Conservation (phyloP, 2,888 invertebrate genomes). For the Himalopsyche anomala region DNA sequence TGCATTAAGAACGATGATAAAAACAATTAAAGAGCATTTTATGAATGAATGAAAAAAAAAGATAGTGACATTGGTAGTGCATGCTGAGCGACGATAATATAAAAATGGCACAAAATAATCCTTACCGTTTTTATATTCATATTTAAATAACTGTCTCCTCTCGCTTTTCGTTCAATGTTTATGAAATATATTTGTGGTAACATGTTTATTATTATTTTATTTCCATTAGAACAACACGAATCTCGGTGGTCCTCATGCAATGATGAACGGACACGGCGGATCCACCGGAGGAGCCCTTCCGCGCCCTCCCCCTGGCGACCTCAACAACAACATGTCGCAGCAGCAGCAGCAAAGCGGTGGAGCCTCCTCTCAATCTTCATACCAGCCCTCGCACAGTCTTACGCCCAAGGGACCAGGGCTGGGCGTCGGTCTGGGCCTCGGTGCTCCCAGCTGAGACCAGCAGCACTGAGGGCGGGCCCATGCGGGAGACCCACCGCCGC, state of each 20-base stretch:
- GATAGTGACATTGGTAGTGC: too few relatives aligned
- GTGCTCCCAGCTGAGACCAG: conserved; percentile 81
- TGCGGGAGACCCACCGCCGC: conserved; percentile 50
- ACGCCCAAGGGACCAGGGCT: conserved; percentile 77
- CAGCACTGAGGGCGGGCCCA: conserved; percentile 71
- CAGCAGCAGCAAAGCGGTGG: conserved; percentile 69
- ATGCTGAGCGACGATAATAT: too few relatives aligned
- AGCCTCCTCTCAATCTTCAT: conserved; percentile 69
- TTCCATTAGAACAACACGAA: conserved; percentile 73
- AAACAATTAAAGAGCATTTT: too few relatives aligned
- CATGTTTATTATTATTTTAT: conserved; percentile 59
- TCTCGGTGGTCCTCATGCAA: conserved; percentile 69
- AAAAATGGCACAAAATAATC: too few relatives aligned
- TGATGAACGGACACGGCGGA: conserved; percentile 75
- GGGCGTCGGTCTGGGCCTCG: conserved; percentile 79
- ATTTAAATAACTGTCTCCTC: too few relatives aligned
- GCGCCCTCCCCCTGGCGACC: conserved; percentile 77
- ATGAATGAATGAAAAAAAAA: too few relatives aligned
- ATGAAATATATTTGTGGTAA: background rate
- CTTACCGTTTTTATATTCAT: too few relatives aligned
- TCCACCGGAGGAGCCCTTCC: conserved; percentile 68
- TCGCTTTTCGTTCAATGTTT: too few relatives aligned
- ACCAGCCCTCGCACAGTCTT: conserved; percentile 70
- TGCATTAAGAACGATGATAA: too few relatives aligned
- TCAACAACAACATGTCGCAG: conserved; percentile 83